Evolutionary conservation across 2,113 vertebrate species (phyloP).

Genomic region (Upupa epops): DNA sequence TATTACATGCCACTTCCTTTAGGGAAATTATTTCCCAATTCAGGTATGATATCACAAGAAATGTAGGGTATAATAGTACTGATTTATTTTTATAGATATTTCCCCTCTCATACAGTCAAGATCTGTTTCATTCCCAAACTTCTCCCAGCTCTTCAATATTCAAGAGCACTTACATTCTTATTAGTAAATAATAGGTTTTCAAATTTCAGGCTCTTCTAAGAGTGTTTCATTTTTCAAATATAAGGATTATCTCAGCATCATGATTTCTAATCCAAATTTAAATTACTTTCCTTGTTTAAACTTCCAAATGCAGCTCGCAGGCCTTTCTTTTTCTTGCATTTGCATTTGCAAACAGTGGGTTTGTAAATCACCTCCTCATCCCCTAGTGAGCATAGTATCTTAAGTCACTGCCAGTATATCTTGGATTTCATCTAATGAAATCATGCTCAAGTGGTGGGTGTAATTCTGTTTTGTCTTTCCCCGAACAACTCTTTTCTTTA

Average conservation of each 20-base stretch:
- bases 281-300: background rate
- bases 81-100: background rate
- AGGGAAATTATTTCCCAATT: constrained; percentile 21
- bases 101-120: background rate
- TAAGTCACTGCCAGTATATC: background rate
- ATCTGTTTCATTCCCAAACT: background rate
- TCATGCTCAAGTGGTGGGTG: background rate
- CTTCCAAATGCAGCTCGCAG: background rate
- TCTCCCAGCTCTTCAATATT: background rate
- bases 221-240: background rate
- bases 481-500: background rate
- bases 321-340: background rate
- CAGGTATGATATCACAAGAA: background rate
- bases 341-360: background rate
- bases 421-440: constrained; percentile 17
- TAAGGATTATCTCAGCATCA: background rate
- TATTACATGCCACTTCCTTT: constrained; percentile 22
- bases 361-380: background rate
- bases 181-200: constrained; percentile 10
- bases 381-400: background rate
- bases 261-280: constrained; percentile 2
- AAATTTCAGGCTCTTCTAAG: background rate
- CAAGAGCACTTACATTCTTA: background rate
- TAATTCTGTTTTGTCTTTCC: background rate
- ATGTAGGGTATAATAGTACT: background rate